A percentile compares a stretch with the other conserved stretches of the same genome.
Evolutionary conservation across 2,888 invertebrate genomes (phyloP).

Genomic region (Formica aserva): DNA sequence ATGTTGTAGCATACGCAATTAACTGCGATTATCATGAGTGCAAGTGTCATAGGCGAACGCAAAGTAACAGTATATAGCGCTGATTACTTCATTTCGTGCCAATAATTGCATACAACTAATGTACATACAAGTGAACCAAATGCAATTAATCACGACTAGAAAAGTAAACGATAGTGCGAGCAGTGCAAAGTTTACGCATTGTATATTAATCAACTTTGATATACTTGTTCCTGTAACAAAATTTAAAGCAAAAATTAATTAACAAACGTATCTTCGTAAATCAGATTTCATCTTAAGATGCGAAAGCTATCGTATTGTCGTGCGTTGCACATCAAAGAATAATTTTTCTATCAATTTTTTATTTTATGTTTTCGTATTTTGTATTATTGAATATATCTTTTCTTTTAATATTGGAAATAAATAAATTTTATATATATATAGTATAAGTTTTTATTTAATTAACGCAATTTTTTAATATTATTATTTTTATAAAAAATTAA

Average conservation of each 20-base stretch:
- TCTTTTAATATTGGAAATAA: no score
- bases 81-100: constrained; percentile 47
- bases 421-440: no score
- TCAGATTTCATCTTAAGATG: background rate
- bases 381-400: no score
- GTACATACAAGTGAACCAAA: background rate
- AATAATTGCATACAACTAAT: constrained; percentile 21
- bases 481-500: no score
- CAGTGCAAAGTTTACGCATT: background rate
- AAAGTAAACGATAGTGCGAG: background rate
- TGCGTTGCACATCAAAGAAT: background rate
- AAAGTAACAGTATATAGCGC: constrained; percentile 22
- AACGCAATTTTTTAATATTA: no score
- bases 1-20: constrained; percentile 45
- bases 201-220: background rate
- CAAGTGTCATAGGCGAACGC: constrained; percentile 43
- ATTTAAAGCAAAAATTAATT: background rate
- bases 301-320: background rate
- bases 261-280: background rate
- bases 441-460: no score
- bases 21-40: constrained; percentile 45
- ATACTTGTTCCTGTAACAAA: background rate
- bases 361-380: no score
- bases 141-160: constrained; percentile 12
- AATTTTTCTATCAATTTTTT: no score